phyloP scores from a whole-genome alignment of 2,113 vertebrate species.

The Brachyistius frenatus region DNA sequence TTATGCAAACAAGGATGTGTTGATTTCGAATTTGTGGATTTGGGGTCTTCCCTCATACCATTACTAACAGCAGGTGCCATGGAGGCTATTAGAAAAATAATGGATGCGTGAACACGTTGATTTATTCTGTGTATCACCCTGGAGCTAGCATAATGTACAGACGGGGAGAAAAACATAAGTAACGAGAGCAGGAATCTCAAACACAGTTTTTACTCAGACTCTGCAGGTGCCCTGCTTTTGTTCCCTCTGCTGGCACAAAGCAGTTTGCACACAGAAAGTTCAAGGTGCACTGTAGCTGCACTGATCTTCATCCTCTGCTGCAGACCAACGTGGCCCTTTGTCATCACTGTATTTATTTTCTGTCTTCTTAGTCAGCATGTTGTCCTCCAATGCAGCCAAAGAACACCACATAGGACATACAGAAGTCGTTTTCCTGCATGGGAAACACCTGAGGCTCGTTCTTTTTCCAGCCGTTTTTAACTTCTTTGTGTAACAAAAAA shows the following conservation, averaged over 20 bases:
- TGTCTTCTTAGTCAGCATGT: neutral
- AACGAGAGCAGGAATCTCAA: neutral
- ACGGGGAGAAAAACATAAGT: neutral
- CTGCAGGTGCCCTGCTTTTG: conserved; percentile 30
- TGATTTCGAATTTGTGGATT: neutral
- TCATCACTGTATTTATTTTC: neutral
- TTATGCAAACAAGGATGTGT: neutral
- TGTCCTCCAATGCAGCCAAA: neutral
- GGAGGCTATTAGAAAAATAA: neutral
- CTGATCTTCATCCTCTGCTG: conserved; percentile 18
- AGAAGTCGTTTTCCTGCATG: neutral
- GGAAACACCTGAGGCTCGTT: neutral
- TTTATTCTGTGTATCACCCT: neutral
- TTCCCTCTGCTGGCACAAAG: conserved; percentile 18
- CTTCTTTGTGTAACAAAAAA: neutral
- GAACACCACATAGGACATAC: neutral
- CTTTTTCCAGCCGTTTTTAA: conserved; percentile 1
- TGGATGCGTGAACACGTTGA: neutral
- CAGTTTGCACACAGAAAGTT: conserved; percentile 19
- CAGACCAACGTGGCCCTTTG: neutral
- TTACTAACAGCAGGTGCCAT: neutral
- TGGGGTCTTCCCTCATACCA: too few relatives aligned
- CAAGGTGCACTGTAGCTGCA: neutral
- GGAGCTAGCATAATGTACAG: neutral
- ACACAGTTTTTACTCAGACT: neutral